phyloP scores from a whole-genome alignment of 2,888 invertebrate genomes.

The Phymatocera aterrima region DNA sequence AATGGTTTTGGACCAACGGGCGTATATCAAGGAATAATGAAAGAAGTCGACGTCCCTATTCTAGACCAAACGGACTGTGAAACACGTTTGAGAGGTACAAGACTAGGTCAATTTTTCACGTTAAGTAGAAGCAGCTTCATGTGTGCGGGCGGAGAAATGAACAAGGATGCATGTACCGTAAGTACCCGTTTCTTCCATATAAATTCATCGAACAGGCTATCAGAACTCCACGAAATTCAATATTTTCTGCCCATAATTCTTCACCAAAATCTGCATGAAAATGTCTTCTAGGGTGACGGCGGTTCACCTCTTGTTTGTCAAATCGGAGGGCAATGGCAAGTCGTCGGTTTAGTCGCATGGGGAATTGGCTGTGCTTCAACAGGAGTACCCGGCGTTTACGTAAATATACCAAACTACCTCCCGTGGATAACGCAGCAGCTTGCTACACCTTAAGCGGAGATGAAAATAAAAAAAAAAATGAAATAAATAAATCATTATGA shows the following conservation, averaged over 20 bases:
- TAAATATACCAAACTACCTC: conserved; percentile 82
- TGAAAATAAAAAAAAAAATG: background rate
- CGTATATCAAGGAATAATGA: conserved; percentile 82
- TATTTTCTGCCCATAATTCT: background rate
- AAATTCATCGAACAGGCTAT: conserved; percentile 5
- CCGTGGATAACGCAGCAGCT: conserved; percentile 78
- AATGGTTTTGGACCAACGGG: conserved; percentile 80
- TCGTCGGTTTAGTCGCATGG: conserved; percentile 85
- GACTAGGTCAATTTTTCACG: conserved; percentile 80
- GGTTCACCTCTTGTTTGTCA: conserved; percentile 84
- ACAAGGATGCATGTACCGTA: conserved; percentile 88
- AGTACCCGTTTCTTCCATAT: too few species aligned
- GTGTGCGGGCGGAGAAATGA: conserved; percentile 87
- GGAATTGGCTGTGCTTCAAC: conserved; percentile 84
- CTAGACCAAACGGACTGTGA: conserved; percentile 82
- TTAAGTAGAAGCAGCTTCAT: conserved; percentile 83
- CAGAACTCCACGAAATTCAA: background rate
- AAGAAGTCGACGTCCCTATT: conserved; percentile 86
- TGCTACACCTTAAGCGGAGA: background rate
- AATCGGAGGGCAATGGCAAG: conserved; percentile 77
- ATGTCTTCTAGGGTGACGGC: conserved; percentile 80
- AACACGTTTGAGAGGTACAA: conserved; percentile 79
- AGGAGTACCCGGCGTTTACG: conserved; percentile 87
- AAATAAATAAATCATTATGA: background rate
- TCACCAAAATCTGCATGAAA: background rate